phyloP scores from a whole-genome alignment of 2,113 vertebrate species.

The Gobiocypris rarus region DNA sequence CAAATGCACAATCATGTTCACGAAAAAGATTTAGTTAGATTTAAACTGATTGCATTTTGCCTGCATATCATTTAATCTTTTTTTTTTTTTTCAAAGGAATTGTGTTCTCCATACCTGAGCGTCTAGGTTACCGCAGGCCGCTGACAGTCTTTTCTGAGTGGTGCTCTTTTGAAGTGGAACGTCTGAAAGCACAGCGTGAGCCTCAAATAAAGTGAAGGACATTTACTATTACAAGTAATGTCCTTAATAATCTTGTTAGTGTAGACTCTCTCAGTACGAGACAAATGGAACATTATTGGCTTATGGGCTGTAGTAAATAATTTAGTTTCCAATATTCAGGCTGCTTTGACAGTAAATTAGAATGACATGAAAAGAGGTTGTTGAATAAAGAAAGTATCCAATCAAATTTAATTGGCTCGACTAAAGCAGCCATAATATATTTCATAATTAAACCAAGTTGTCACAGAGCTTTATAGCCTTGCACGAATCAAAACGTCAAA shows the following conservation, averaged over 20 bases:
- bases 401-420: conserved; percentile 99
- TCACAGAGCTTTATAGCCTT: conserved; percentile 89
- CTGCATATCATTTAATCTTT: conserved; percentile 17
- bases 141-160: conserved; percentile 81
- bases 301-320: conserved; percentile 98
- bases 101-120: background rate
- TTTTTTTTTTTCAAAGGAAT: background rate
- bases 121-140: background rate
- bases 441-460: conserved; percentile 98
- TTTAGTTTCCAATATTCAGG: conserved; percentile 94
- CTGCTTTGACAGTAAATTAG: conserved; percentile 99
- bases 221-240: conserved; percentile 95
- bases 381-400: conserved; percentile 99
- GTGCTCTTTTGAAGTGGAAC: conserved; percentile 87
- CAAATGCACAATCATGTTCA: too few relatives aligned
- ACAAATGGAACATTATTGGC: conserved; percentile 98
- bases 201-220: conserved; percentile 93
- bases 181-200: conserved; percentile 89
- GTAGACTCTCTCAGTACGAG: conserved; percentile 88
- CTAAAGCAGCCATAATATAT: conserved; percentile 95
- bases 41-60: background rate
- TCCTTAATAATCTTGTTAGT: conserved; percentile 99
- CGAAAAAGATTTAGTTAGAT: background rate
- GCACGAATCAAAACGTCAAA: conserved; percentile 94
- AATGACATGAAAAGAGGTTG: conserved; percentile 98